These are phyloP conservation scores for Sebastes baramenuke DNA, from an alignment of 2,797 vertebrate genomes.

Conservation along the genomic window DNA sequence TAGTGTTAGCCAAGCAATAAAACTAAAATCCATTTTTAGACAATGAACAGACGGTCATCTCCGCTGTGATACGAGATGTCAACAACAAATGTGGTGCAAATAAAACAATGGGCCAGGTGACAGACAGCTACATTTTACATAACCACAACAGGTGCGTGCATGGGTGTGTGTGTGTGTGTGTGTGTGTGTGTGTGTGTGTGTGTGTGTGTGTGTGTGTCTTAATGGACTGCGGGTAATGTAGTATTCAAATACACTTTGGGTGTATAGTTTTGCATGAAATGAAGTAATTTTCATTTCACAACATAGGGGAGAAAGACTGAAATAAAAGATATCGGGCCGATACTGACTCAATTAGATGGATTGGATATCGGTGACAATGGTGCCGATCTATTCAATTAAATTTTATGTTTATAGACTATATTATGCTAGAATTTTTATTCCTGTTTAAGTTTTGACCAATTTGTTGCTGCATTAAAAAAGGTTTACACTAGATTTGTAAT, in stretches of 20 bases:
- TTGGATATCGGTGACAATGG: too few species aligned
- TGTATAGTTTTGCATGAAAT: not conserved
- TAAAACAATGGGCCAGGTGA: conserved; percentile 27
- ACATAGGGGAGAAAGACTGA: not conserved
- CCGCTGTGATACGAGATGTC: not conserved
- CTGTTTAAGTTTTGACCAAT: too few species aligned
- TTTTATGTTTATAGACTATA: too few species aligned
- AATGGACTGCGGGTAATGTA: not conserved
- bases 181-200: too few species aligned
- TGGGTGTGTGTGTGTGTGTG: too few species aligned
- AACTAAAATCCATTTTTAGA: not conserved
- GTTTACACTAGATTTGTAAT: too few species aligned
- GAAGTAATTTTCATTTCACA: not conserved
- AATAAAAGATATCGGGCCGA: not conserved
- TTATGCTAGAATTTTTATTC: too few species aligned
- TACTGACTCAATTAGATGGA: too few species aligned
- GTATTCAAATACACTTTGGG: not conserved
- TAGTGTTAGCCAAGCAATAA: not conserved
- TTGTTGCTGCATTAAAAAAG: too few species aligned
- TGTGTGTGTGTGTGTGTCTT: not conserved
- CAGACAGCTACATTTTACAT: conserved; percentile 14
- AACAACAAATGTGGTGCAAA: conserved; percentile 27
- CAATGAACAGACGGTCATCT: not conserved
- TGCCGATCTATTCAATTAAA: too few species aligned
- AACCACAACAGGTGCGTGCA: not conserved